phyloP scores from a whole-genome alignment of 2,797 vertebrate genomes.

The Malurus splendens region DNA sequence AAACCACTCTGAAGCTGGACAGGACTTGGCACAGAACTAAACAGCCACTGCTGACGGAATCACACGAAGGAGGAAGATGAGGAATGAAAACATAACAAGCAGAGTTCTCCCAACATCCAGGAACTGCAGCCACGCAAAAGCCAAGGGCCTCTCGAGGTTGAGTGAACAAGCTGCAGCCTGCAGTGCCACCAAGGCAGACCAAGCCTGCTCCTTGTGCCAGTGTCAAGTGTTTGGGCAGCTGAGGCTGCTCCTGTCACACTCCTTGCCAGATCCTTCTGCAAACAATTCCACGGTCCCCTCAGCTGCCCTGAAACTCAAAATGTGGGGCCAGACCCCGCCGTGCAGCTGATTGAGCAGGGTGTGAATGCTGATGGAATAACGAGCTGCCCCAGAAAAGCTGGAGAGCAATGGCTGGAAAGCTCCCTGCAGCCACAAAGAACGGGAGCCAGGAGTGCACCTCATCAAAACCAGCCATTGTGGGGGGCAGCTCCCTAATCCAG shows the following conservation, averaged over 20 bases:
- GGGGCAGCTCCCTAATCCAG: neutral
- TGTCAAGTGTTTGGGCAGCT: neutral
- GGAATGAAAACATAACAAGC: neutral
- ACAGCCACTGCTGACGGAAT: neutral
- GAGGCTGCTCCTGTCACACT: neutral
- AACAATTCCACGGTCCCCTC: neutral
- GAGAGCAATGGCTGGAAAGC: constrained; percentile 15
- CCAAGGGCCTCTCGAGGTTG: neutral
- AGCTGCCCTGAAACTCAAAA: neutral
- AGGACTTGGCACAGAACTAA: neutral
- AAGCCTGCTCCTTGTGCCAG: neutral
- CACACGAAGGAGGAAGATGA: neutral
- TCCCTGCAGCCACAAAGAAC: constrained; percentile 1
- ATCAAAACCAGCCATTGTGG: neutral
- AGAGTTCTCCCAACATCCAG: accelerated
- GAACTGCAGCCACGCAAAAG: neutral
- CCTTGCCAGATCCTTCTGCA: neutral
- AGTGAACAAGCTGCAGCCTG: neutral
- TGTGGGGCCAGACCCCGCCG: accelerated
- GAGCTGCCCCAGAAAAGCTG: neutral
- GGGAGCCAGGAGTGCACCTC: neutral
- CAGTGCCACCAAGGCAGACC: neutral
- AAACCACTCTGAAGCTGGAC: neutral
- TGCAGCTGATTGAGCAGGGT: neutral
- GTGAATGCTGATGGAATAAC: neutral